A percentile compares a stretch with the other conserved stretches of the same genome.
phyloP scores from a whole-genome alignment of 2,888 invertebrate genomes.

The Lepetodrilus schrolli region DNA sequence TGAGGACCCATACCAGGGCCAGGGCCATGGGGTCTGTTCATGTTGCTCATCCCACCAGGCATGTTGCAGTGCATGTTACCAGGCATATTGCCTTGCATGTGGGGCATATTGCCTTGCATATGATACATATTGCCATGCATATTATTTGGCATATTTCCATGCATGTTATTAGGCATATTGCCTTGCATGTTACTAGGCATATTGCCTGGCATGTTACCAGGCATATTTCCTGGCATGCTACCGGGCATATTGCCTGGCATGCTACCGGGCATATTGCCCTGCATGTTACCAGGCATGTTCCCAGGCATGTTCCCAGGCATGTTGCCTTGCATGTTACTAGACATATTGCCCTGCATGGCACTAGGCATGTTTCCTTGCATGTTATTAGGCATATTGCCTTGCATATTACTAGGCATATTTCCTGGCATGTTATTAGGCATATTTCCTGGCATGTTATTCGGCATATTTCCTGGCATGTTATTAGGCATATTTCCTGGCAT shows the following conservation, averaged over 20 bases:
- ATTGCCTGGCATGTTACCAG: neutral
- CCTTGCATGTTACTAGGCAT: conserved; percentile 16
- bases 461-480: conserved; percentile 14
- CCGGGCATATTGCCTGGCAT: neutral
- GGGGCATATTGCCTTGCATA: neutral
- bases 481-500: neutral
- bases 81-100: no score
- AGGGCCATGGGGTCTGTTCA: conserved; percentile 13
- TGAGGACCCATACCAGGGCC: conserved; percentile 30
- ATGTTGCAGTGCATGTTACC: no score
- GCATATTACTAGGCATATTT: neutral
- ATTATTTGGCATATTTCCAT: neutral
- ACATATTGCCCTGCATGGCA: conserved; percentile 7
- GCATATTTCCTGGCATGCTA: conserved; percentile 24
- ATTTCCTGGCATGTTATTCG: conserved; percentile 7
- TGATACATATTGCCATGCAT: neutral
- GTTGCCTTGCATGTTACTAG: neutral
- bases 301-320: conserved; percentile 1
- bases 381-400: neutral
- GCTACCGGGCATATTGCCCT: conserved; percentile 18
- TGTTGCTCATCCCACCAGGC: conserved; percentile 10
- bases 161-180: conserved; percentile 12
- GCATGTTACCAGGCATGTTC: conserved; percentile 12
- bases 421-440: conserved; percentile 12
- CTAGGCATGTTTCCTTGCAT: neutral